Evolutionary conservation across 1,140 invertebrate genomes (phyloP), one percentile per base, ranked within the genome.

Genomic region (Tribolium castaneum): DNA sequence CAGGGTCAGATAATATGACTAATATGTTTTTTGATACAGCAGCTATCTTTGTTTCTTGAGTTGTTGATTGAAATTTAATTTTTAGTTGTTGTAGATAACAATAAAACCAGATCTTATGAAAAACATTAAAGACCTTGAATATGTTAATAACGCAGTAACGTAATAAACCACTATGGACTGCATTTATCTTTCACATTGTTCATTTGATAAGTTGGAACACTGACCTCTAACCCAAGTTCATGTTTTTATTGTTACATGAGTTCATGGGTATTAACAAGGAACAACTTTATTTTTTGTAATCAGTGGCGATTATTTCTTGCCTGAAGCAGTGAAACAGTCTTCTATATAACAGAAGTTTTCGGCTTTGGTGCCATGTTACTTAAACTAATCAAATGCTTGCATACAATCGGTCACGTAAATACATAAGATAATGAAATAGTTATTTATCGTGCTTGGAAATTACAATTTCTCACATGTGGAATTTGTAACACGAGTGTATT

Each of bases 121-220:
- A 39, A 14, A 16, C 14, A 13, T 70, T 45, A 10, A 39, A 70
- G 35, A 19, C 66, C 66, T 70, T 45, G 35, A 30, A 12, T 39
- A 16, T 19, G 16, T 52, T 52, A 52, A 52, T 16, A 52, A 19
- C 16, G 51, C 13, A 52, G 4, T 14, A 59, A 25, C 12, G 14
- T 56, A 56, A 35, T 16, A 12, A 70, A 14, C 14, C 6, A 6
- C n/a, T 35, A 30, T 70, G 12, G n/a, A 13, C 9, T 74, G 50
- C 14, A 22, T 79, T 16, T 39, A 45, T 74, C 70, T 52, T 13
- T 25, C 16, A 75, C 34, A 25, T 22, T 52, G 39, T 52, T 50
- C 34, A 22, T 74, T 73, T 78, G 50, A 73, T 30, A 52, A 54
- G 51, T 50, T 45, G 30, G 45, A 51, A 52, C 19, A 75, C 14